Evolutionary conservation across 2,888 invertebrate genomes (phyloP).

Genomic region (Chymomyza fuscimana): DNA sequence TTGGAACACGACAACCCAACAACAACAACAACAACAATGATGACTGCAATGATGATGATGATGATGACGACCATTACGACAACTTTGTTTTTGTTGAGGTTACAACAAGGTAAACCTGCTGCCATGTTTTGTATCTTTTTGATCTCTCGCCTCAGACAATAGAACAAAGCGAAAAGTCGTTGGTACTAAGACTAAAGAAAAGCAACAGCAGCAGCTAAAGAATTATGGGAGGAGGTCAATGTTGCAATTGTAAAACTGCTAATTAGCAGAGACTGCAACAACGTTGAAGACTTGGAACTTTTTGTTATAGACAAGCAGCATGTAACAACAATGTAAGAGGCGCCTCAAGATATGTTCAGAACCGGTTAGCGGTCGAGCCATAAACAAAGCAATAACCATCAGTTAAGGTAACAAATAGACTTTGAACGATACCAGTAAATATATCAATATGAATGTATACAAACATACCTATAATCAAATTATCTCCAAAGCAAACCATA

Average conservation of each 20-base stretch:
- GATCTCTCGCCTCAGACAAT: slow-evolving; percentile 67
- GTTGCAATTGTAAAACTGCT: slow-evolving; percentile 71
- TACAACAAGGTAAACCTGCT: slow-evolving; percentile 73
- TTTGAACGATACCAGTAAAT: not conserved
- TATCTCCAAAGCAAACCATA: not conserved
- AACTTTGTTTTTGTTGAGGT: slow-evolving; percentile 50
- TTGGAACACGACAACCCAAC: slow-evolving; percentile 5
- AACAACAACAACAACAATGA: not conserved
- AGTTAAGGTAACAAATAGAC: not conserved
- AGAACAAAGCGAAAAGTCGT: slow-evolving; percentile 66
- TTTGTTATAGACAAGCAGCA: slow-evolving; percentile 33
- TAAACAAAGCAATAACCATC: not conserved
- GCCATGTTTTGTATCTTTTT: slow-evolving; percentile 68
- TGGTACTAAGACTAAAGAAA: slow-evolving; percentile 35
- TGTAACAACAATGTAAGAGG: slow-evolving; percentile 54
- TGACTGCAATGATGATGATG: not conserved
- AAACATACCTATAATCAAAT: not conserved
- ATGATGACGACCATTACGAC: slow-evolving; percentile 26
- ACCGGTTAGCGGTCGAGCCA: slow-evolving; percentile 52
- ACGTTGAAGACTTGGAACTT: slow-evolving; percentile 1
- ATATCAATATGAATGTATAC: not conserved
- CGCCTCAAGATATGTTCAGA: slow-evolving; percentile 44
- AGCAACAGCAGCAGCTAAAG: slow-evolving; percentile 32
- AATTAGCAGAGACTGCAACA: slow-evolving; percentile 53
- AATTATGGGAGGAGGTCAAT: slow-evolving; percentile 71